phyloP scores from a whole-genome alignment of 92 coral and sea anemone species.

The Palythoa grandis region DNA sequence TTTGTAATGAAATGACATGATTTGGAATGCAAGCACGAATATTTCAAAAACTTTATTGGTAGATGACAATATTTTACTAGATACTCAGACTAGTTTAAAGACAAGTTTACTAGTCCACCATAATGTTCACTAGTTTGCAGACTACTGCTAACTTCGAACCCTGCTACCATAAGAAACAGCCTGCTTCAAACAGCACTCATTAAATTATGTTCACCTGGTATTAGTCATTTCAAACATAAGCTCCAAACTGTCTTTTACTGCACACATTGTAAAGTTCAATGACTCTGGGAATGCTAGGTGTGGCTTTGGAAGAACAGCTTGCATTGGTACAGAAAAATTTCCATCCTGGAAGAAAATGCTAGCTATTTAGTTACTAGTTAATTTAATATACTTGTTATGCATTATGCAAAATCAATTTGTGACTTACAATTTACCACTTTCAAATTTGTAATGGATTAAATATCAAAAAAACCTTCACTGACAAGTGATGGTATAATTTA shows the following conservation, averaged over 20 bases:
- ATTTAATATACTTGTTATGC: neutral
- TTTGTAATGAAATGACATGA: too few species aligned
- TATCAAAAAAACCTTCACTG: too few species aligned
- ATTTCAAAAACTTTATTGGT: too few species aligned
- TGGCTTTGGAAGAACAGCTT: conserved; percentile 89
- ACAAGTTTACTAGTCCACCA: too few species aligned
- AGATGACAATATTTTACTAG: too few species aligned
- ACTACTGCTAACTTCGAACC: too few species aligned
- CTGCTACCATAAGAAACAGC: too few species aligned
- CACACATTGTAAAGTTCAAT: conserved; percentile 96
- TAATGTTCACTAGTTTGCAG: too few species aligned
- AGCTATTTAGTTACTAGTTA: neutral
- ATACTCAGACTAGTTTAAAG: too few species aligned
- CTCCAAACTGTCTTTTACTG: conserved; percentile 86
- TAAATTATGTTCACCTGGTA: conserved; percentile 70
- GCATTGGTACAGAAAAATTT: conserved; percentile 85
- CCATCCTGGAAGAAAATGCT: conserved; percentile 72
- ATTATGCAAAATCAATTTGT: neutral
- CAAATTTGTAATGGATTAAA: neutral
- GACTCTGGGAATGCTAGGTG: conserved; percentile 83
- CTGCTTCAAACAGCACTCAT: too few species aligned
- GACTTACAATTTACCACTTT: neutral
- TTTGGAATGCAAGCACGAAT: too few species aligned
- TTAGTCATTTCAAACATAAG: conserved; percentile 80
- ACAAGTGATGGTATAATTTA: too few species aligned